A percentile compares a stretch with the other conserved stretches of the same genome.
Evolutionary conservation across 1,140 invertebrate genomes (phyloP).

Genomic region (Homarus americanus): DNA sequence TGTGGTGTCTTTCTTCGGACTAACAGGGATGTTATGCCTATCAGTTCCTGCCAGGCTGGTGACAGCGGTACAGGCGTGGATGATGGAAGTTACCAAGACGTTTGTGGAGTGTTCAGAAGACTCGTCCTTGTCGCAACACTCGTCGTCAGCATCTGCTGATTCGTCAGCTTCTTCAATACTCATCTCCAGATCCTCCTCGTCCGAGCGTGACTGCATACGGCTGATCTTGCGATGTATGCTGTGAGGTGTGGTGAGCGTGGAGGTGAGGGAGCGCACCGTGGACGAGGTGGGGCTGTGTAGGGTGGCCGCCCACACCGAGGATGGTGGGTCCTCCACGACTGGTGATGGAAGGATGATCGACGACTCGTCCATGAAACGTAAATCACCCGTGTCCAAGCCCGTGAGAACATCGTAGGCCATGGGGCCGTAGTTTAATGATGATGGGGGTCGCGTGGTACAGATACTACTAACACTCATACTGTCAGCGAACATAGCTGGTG

Average conservation of each 20-base stretch:
- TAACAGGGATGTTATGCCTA: slow-evolving; percentile 43
- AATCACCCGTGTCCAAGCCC: slow-evolving; percentile 86
- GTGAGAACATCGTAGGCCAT: slow-evolving; percentile 74
- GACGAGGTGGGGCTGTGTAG: slow-evolving; percentile 79
- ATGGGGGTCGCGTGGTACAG: slow-evolving; percentile 63
- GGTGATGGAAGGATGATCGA: slow-evolving; percentile 87
- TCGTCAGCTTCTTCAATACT: slow-evolving; percentile 65
- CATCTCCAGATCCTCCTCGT: slow-evolving; percentile 53
- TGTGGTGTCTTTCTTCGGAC: slow-evolving; percentile 35
- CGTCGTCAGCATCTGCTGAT: slow-evolving; percentile 55
- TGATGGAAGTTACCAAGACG: slow-evolving; percentile 72
- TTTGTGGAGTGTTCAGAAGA: slow-evolving; percentile 70
- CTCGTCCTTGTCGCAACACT: slow-evolving; percentile 54
- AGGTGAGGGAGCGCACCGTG: slow-evolving; percentile 77
- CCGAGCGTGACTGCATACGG: slow-evolving; percentile 61
- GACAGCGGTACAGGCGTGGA: slow-evolving; percentile 73
- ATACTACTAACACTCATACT: slow-evolving; percentile 65
- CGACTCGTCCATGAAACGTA: slow-evolving; percentile 93
- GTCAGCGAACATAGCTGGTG: slow-evolving; percentile 67
- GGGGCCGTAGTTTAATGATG: slow-evolving; percentile 69
- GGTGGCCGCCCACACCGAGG: slow-evolving; percentile 78
- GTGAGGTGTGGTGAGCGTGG: slow-evolving; percentile 82
- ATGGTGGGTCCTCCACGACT: slow-evolving; percentile 85
- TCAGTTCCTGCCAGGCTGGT: slow-evolving; percentile 62
- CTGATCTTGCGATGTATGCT: slow-evolving; percentile 78